Base-by-base conservation (phyloP, 2,888 invertebrate genomes). In the Hypolimnas misippus region DNA sequence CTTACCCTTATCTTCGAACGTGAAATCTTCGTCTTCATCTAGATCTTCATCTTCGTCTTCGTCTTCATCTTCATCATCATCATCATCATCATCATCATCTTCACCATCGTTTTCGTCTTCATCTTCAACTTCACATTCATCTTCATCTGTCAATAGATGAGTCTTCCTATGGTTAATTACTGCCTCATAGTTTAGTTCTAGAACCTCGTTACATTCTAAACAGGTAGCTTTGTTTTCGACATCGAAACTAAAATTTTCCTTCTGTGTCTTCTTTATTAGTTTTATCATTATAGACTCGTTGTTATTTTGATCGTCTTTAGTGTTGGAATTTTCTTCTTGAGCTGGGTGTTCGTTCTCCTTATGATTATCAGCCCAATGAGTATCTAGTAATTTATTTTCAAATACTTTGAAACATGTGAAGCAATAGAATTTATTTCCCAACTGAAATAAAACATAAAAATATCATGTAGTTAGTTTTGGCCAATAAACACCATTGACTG, bases 341-440 rank as follows among this genome's bases (percentile, higher is more conserved):
- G 17, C 19, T n/a, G 3, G 7, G 10, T 3, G 12, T 25, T 52
- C 42, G 12, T 46, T 19, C 25, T 59, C 16, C 12, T 21, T 44
- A 44, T 59, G 52, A 16, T 12, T 4, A 14, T 12, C 17, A 10
- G n/a, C 17, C 44, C 21, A 46, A 42, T 59, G 58, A 33, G 44
- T 16, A 12, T 60, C 44, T 70, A 77, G 59, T 82, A 84, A 3
- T 21, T 46, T 19, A 8, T 62, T 65, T 0, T 68, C 49, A 42
- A 76, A 72, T 53, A 69, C 67, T 54, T 72, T 71, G 42, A 77
- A 78, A 66, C 87, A 87, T n/a, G 68, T 65, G 31, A 85, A 87
- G 63, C 87, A 87, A 65, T 80, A 83, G 54, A 77, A 76, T 1
- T 53, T 71, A 1, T 77, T 63, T 3, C 76, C 71, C 10, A 83